phyloP scores from a whole-genome alignment of 2,113 vertebrate genomes.

The Plecotus auritus region DNA sequence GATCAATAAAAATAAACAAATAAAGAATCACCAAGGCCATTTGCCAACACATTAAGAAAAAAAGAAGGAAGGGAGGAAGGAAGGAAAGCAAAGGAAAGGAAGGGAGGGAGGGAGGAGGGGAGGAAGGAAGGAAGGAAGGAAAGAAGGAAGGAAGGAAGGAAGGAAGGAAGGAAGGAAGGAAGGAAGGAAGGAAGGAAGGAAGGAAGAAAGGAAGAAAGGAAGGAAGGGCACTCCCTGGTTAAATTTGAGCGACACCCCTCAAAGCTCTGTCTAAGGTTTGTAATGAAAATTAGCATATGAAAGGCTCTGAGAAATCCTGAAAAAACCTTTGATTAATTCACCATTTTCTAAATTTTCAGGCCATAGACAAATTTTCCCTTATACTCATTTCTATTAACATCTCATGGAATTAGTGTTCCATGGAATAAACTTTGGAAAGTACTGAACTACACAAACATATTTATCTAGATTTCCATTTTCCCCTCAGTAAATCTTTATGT shows the following conservation, averaged over 20 bases:
- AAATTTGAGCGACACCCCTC: background rate
- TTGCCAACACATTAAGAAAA: too few relatives aligned
- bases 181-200: too few relatives aligned
- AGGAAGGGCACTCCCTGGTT: background rate
- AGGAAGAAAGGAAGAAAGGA: too few relatives aligned
- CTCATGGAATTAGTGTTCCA: background rate
- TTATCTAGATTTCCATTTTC: background rate
- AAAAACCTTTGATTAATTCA: background rate
- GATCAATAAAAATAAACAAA: too few relatives aligned
- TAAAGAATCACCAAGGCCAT: too few relatives aligned
- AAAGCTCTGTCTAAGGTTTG: background rate
- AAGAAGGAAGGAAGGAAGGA: too few relatives aligned
- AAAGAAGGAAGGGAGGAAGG: too few relatives aligned
- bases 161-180: too few relatives aligned
- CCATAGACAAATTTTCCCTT: background rate
- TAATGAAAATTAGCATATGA: background rate
- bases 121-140: too few relatives aligned
- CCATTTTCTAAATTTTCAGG: background rate
- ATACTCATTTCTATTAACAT: background rate
- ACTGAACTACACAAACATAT: background rate
- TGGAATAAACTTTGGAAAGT: background rate
- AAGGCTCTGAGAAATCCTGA: background rate
- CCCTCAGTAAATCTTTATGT: background rate
- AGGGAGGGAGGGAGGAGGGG: too few relatives aligned
- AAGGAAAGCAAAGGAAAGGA: too few relatives aligned